These are phyloP conservation scores for Cichlasoma orientale DNA, from an alignment of 2,797 vertebrate species.

Conservation along the genomic window DNA sequence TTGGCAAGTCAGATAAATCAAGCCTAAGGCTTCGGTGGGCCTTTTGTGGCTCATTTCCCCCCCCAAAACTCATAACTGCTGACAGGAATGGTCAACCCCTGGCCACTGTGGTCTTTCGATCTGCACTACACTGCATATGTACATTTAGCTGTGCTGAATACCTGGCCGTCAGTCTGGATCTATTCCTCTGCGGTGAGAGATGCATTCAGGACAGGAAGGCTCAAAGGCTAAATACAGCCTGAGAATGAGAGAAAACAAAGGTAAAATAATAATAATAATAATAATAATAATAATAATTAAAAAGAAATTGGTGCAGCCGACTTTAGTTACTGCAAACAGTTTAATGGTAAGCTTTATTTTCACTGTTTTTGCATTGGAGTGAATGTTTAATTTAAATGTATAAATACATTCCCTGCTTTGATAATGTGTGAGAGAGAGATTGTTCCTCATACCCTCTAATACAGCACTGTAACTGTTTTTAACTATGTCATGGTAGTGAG, in stretches of 20 bases:
- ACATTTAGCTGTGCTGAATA: constrained; percentile 42
- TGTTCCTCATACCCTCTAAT: accelerated
- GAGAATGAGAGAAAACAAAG: neutral
- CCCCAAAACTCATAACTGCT: constrained; percentile 48
- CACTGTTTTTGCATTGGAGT: neutral
- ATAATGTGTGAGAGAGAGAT: too few relatives aligned
- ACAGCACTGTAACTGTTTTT: neutral
- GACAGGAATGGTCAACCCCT: constrained; percentile 65
- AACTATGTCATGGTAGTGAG: neutral
- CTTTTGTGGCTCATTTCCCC: constrained; percentile 40
- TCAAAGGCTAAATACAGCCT: neutral
- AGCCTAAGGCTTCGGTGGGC: constrained; percentile 68
- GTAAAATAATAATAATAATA: neutral
- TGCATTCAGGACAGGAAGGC: constrained; percentile 49
- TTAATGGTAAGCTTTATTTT: neutral
- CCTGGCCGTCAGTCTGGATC: constrained; percentile 59
- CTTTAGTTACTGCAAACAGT: neutral
- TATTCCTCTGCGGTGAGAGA: constrained; percentile 44
- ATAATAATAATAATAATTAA: too few relatives aligned
- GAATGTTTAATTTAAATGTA: neutral
- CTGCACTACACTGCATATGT: constrained; percentile 43
- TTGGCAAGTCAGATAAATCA: constrained; percentile 72
- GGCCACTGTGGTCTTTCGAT: constrained; percentile 61
- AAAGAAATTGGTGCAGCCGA: neutral
- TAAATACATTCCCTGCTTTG: neutral